Base-by-base conservation (phyloP, 2,888 invertebrate genomes). In the Lasioglossum marginatum region DNA sequence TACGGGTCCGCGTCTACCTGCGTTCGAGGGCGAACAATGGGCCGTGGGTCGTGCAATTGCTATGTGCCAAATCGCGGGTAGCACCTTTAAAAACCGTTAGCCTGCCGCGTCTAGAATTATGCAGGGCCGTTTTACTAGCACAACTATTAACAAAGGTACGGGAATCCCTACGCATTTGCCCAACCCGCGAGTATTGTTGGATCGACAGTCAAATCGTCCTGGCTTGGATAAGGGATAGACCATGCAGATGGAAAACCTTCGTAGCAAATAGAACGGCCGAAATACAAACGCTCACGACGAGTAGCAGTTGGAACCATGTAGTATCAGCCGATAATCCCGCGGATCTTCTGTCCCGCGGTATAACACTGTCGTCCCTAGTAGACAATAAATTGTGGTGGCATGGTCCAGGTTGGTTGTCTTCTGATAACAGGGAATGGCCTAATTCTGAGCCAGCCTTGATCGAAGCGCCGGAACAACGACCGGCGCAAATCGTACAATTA, bases 11-110 rank as follows among this genome's bases (percentile, higher is more conserved):
- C 34, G 6, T 68, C 2, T 77, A 70, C n/a, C 14, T 77, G 68
- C 68, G 52, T 2, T 23, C 52, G 12, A 14, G 19, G 14, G 4
- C 27, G n/a, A 1, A 4, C 0, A 5, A 31, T 12, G 19, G 23
- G 4, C 1, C 6, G 0, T 43, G 40, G 27, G 19, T 10, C 19
- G 40, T 27, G 2, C 14, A 4, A 31, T 31, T 76, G 14, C 10
- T 76, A 27, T 76, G 76, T 16, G 40, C 45, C 3, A 77, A 77
- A 6, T 45, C 66, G 1, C 63, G 63, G 4, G 77, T 77, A 3
- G 77, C 77, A 23, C 77, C 77, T 0, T 10, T 52, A 1, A 77
- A 70, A 23, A 48, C 37, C 2, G 6, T 70, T 5, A 57, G 48
- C 2, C 3, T 77, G 16, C 77, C 70, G 1, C 68, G 77, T 4